Evolutionary conservation across 2,888 invertebrate species (phyloP).

Genomic region (Ormyrus rosae): DNA sequence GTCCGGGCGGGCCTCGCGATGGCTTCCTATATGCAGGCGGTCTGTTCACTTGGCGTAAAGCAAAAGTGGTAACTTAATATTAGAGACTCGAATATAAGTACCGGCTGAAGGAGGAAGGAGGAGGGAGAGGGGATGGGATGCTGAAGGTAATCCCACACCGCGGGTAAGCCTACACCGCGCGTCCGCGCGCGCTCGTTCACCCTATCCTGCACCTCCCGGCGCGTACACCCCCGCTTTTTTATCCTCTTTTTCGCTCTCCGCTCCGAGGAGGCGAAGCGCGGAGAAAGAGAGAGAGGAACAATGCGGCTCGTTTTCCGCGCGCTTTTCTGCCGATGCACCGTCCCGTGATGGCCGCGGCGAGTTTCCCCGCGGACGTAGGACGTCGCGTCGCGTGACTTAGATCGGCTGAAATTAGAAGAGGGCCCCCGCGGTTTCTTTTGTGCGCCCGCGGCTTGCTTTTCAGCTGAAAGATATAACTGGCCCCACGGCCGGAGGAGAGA

Average conservation of each 20-base stretch:
- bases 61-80: constrained; percentile 75
- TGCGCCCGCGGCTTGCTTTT: not conserved
- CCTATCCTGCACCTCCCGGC: too few species aligned
- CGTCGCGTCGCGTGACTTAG: too few species aligned
- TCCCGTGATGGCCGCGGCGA: too few species aligned
- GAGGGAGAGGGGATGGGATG: not conserved
- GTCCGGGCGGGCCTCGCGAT: constrained; percentile 73
- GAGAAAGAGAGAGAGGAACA: too few species aligned
- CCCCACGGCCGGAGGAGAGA: too few species aligned
- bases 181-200: not conserved
- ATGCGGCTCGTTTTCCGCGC: too few species aligned
- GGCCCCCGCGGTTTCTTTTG: not conserved
- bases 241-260: constrained; percentile 4
- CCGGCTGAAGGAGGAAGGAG: constrained; percentile 61
- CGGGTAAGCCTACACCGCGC: constrained; percentile 42
- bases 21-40: constrained; percentile 76
- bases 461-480: too few species aligned
- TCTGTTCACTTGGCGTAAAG: constrained; percentile 76
- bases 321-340: too few species aligned
- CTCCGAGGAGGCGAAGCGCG: not conserved
- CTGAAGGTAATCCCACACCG: constrained; percentile 45
- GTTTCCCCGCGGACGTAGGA: too few species aligned
- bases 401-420: too few species aligned
- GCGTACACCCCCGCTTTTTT: not conserved
- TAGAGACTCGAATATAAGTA: constrained; percentile 74